These are phyloP conservation scores for Tigriopus californicus DNA, from an alignment of 2,888 invertebrate genomes.

Conservation along the genomic window DNA sequence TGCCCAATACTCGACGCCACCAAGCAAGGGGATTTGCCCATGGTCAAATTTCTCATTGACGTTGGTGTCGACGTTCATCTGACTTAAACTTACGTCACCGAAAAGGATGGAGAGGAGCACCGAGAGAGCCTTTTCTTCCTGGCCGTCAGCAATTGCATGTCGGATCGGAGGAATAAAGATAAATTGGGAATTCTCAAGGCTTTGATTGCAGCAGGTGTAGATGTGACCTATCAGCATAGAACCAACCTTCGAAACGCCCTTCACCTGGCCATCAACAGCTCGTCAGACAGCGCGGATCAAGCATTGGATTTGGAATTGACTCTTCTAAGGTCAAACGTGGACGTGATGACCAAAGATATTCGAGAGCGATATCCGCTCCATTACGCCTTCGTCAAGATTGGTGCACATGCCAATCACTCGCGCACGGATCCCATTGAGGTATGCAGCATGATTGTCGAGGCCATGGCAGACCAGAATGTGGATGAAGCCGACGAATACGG, in stretches of 20 bases:
- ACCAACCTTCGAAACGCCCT: conserved; percentile 25
- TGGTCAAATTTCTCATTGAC: conserved; percentile 18
- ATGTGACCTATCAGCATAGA: conserved; percentile 17
- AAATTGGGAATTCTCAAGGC: background rate
- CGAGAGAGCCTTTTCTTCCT: too few relatives aligned
- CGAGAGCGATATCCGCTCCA: conserved; percentile 30
- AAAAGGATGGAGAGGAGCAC: too few relatives aligned
- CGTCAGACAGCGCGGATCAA: conserved; percentile 28
- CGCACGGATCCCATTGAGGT: conserved; percentile 30
- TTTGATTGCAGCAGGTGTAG: conserved; percentile 16
- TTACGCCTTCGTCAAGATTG: conserved; percentile 30
- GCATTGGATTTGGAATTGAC: conserved; percentile 30
- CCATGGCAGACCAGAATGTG: conserved; percentile 25
- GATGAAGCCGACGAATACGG: conserved; percentile 26
- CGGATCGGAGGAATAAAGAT: background rate
- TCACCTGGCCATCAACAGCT: conserved; percentile 30
- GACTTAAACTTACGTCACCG: background rate
- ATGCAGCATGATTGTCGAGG: conserved; percentile 26
- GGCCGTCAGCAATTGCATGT: background rate
- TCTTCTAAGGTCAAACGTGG: conserved; percentile 27
- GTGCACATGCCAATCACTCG: conserved; percentile 20
- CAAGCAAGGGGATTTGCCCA: background rate
- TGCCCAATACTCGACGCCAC: too few relatives aligned
- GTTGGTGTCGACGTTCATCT: conserved; percentile 20
- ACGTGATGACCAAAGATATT: conserved; percentile 25